Conservation (phyloP, 2,888 invertebrate genomes). For the Thera britannica region DNA sequence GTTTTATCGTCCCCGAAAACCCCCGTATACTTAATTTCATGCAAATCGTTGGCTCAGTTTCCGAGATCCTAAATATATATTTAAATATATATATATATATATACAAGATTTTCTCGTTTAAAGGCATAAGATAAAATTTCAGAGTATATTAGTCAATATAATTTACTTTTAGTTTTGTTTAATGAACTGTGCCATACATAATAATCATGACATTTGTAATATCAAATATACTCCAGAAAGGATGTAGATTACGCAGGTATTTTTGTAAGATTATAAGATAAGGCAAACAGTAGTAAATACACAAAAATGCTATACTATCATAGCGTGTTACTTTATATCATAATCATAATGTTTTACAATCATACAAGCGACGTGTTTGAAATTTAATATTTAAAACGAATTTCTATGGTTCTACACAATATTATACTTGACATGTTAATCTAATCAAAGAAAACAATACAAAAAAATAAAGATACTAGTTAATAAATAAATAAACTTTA, state of each 20-base stretch:
- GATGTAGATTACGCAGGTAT: neutral
- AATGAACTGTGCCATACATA: neutral
- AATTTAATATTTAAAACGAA: neutral
- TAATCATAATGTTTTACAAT: neutral
- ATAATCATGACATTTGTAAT: neutral
- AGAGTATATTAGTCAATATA: neutral
- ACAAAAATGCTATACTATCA: neutral
- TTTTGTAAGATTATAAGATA: constrained; percentile 19
- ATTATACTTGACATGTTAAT: too few relatives aligned
- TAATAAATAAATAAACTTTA: too few relatives aligned
- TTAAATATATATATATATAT: too few relatives aligned
- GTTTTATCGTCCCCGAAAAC: too few relatives aligned
- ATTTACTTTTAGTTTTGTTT: neutral
- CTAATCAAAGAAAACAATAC: too few relatives aligned
- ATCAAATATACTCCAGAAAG: neutral
- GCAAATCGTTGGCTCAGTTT: too few relatives aligned
- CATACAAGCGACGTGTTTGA: neutral
- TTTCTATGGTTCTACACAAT: too few relatives aligned
- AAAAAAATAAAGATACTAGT: too few relatives aligned
- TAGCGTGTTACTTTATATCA: neutral
- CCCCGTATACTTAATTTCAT: too few relatives aligned
- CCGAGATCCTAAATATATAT: too few relatives aligned
- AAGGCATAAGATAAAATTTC: too few relatives aligned
- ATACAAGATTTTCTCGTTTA: too few relatives aligned
- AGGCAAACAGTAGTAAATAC: constrained; percentile 12